phyloP scores from a whole-genome alignment of 2,113 vertebrate species.

The Alligator mississippiensis region DNA sequence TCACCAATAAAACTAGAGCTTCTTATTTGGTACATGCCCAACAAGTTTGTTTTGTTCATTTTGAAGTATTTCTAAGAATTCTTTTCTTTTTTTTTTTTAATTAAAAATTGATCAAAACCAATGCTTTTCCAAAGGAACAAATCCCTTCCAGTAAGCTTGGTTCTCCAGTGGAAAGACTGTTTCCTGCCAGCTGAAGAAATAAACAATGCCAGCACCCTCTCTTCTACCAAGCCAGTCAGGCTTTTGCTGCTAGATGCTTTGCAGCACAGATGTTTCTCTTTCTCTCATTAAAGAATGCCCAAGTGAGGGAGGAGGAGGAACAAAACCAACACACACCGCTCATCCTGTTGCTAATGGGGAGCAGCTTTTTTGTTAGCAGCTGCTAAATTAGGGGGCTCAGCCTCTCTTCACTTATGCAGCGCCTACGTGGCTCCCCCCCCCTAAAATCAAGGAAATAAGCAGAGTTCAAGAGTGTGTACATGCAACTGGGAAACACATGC shows the following conservation, averaged over 20 bases:
- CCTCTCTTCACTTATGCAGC: not conserved
- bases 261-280: not conserved
- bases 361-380: not conserved
- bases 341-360: not conserved
- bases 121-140: not conserved
- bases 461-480: no score
- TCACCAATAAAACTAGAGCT: no score
- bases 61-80: no score
- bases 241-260: not conserved
- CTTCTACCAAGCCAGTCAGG: no score
- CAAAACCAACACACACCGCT: not conserved
- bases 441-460: not conserved
- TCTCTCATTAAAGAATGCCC: not conserved
- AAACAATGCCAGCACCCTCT: not conserved
- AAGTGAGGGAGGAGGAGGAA: not conserved
- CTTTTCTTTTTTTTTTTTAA: no score
- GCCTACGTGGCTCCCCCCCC: not conserved
- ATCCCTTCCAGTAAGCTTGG: not conserved
- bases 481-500: no score
- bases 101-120: accelerated
- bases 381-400: not conserved
- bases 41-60: no score
- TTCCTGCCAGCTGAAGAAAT: not conserved
- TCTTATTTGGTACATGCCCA: no score
- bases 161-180: not conserved